These are phyloP conservation scores for Tapirus terrestris DNA, from an alignment of 2,113 vertebrate genomes.

Conservation along the genomic window DNA sequence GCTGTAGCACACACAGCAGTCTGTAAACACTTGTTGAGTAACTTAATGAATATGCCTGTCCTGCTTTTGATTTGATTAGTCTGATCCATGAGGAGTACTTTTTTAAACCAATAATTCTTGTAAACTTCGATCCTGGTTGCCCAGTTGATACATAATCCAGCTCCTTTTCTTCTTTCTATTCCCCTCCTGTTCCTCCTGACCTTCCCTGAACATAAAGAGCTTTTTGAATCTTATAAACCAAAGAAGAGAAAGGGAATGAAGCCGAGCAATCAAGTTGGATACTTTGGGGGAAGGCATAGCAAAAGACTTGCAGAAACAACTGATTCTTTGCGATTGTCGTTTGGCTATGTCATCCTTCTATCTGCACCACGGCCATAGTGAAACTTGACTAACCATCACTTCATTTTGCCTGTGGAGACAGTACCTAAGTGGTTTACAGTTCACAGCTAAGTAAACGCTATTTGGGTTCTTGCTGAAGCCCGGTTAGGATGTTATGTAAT, in stretches of 20 bases:
- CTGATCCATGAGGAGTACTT: not conserved
- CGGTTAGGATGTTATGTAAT: constrained; percentile 36
- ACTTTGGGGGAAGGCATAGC: not conserved
- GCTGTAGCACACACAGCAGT: not conserved
- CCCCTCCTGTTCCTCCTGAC: not conserved
- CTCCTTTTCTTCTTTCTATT: not conserved
- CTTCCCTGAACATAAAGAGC: not conserved
- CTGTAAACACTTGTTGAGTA: not conserved
- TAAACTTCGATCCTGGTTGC: not conserved
- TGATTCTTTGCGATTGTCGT: not conserved
- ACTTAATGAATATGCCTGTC: not conserved
- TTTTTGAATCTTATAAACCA: not conserved
- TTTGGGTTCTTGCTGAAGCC: not conserved
- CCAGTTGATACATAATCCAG: not conserved
- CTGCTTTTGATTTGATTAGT: not conserved
- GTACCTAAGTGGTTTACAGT: not conserved
- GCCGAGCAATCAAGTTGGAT: not conserved
- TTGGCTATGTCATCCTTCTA: not conserved
- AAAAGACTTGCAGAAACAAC: not conserved
- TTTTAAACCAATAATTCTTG: not conserved
- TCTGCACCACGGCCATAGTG: not conserved
- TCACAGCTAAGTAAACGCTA: not conserved
- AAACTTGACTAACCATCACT: not conserved
- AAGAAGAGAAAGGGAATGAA: not conserved
- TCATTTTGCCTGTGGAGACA: not conserved